Evolutionary conservation across 2,888 invertebrate species (phyloP), one percentile per base, ranked within the genome.

Genomic region (Acleris emargana): DNA sequence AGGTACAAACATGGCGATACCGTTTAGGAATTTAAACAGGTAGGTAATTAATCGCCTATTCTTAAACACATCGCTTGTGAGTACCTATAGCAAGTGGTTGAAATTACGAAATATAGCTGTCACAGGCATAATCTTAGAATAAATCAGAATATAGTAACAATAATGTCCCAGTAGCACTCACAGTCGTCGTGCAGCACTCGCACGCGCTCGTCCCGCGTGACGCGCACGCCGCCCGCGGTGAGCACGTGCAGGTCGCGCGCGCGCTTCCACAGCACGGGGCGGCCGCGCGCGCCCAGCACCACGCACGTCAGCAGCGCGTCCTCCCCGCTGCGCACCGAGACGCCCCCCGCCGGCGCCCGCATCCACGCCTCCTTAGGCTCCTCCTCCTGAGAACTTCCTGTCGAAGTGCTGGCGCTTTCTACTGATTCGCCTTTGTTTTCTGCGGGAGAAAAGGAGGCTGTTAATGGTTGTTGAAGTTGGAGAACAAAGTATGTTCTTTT

Each of bases 231-330:
- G 5, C 96, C 96, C 3, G 96, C 97, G 5, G 97, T 96, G 58
- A 97, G 87, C 57, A 97, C 94, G 76, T 95, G 94, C 45, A 95
- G 94, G 69, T 94, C 93, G 69, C 94, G 93, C 62, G 95, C 95
- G 74, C 95, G 94, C 81, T 95, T 94, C 97, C 96, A 97, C 78
- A 96, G 93, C 60, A 97, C 96, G 0, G 96, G 96, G 76, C 95
- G 94, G 28, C 95, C 94, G 45, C 95, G 95, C 3, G 94, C 94
- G 38, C 95, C 94, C 38, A 95, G 89, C 38, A 97, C 96, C 62
- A 97, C 96, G 83, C 97, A 97, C 13, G 97, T 97, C 57, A 97
- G 93, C 49, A 97, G 89, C 2, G 96, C 97, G 80, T 97, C 96
- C 75, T 96, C 96, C 13, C 96, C 96, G 60, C 83, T 86, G 72